These are phyloP conservation scores for Lepidocyrtoides sp. DNA, from an alignment of 2,888 invertebrate species.

Conservation along the genomic window DNA sequence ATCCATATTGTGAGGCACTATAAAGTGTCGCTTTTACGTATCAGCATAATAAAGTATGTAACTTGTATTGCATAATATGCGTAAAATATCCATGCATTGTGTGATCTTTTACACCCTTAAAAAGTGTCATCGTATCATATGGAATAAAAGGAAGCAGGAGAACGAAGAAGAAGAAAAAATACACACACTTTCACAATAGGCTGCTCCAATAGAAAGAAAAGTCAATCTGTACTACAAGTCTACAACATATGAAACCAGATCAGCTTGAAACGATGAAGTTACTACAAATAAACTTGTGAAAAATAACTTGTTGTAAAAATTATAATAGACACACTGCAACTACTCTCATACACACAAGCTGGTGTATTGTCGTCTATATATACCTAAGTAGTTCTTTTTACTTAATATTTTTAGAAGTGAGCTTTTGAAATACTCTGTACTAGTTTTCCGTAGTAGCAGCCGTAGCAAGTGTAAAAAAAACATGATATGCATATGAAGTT, in stretches of 20 bases:
- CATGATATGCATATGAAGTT: conserved; percentile 73
- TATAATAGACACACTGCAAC: conserved; percentile 39
- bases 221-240: background rate
- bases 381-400: background rate
- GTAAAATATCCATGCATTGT: conserved; percentile 29
- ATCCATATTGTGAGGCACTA: conserved; percentile 39
- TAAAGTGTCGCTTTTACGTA: conserved; percentile 16
- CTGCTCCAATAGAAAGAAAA: background rate
- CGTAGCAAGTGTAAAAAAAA: conserved; percentile 60
- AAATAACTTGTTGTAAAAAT: conserved; percentile 60
- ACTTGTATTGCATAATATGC: conserved; percentile 39
- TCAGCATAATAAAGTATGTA: conserved; percentile 27
- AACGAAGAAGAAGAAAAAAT: no score
- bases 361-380: background rate
- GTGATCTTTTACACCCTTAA: conserved; percentile 63
- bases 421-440: background rate
- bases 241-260: conserved; percentile 20
- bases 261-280: conserved; percentile 38
- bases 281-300: conserved; percentile 51
- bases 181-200: no score
- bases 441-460: conserved; percentile 39
- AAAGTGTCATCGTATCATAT: conserved; percentile 41
- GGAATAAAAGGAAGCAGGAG: conserved; percentile 20
- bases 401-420: background rate
- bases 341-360: conserved; percentile 7